phyloP scores from a whole-genome alignment of 2,797 vertebrate species.

The Limnodromus scolopaceus region DNA sequence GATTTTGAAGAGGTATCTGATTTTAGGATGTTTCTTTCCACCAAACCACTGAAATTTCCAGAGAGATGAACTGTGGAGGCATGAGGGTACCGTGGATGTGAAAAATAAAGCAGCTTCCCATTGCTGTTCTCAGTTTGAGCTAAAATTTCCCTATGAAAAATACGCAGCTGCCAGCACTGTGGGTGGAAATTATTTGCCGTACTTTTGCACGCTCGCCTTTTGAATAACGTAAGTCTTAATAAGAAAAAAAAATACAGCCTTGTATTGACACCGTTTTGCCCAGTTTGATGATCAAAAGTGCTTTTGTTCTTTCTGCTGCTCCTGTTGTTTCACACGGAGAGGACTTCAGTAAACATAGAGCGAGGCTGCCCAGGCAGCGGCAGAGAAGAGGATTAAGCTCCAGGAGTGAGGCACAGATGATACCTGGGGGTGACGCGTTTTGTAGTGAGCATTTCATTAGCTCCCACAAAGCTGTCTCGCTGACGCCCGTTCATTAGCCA shows the following conservation, averaged over 20 bases:
- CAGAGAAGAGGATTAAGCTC: slow-evolving; percentile 14
- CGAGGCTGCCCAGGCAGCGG: neutral
- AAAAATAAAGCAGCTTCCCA: neutral
- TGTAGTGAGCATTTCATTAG: slow-evolving; percentile 43
- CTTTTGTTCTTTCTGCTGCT: slow-evolving; percentile 11
- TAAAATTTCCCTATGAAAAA: neutral
- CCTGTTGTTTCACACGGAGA: neutral
- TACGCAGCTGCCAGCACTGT: neutral
- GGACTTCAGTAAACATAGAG: neutral
- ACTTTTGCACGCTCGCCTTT: neutral
- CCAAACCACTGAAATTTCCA: neutral
- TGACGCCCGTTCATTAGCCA: slow-evolving; percentile 19
- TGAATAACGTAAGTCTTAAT: neutral
- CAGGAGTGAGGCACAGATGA: neutral
- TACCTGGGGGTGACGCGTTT: slow-evolving; percentile 50
- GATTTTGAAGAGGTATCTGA: neutral
- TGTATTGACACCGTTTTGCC: neutral
- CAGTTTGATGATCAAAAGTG: neutral
- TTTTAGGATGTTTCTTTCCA: neutral
- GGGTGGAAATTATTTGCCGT: neutral
- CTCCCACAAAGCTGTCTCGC: neutral
- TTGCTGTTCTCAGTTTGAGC: neutral
- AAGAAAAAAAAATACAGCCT: neutral
- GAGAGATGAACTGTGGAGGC: neutral
- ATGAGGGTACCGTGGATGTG: neutral